Base-by-base conservation (phyloP, 1,140 invertebrate genomes). In the Dendroctonus ponderosae region DNA sequence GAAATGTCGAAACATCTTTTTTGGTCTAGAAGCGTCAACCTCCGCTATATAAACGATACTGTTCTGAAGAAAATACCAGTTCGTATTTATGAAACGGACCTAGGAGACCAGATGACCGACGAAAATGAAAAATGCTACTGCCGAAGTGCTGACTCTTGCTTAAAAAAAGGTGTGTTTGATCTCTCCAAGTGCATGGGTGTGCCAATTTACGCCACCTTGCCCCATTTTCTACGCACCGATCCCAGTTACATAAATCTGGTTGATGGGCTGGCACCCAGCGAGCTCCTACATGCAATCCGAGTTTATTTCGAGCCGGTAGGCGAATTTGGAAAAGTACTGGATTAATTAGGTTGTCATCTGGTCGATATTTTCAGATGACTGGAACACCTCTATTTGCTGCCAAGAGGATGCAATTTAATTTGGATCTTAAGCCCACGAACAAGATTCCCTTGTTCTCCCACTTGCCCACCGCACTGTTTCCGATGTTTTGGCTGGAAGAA, bases 401-500 rank as follows among this genome's bases (percentile, higher is more conserved):
- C 48, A 89, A 89, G 73, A 80, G 89, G 14, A 70, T 91, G 4
- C 89, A 91, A 72, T 89, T 91, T 54, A 91, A 85, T 71, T 80
- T 91, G 48, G 81, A 83, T 2, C 72, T 91, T 37, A 73, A 84
- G 12, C 83, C 85, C 12, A 79, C 87, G 5, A 80, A 85, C 0
- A 89, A 89, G 74, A 78, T 91, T 7, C 84, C 84, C 37, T 69
- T 87, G 0, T 85, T 88, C 79, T 86, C 85, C 58, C 82, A 85
- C 14, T 77, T 91, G 7, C 84, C 85, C 0, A 74, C 77, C 46
- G 81, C 84, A 1, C 73, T 91, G 1, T 72, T 87, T 39, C 90
- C 90, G 0, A 6, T 92, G 0, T 86, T 91, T 59, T 92, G 90
- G 90, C 76, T 91, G 2, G 89, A 92, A 76, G 90, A 92, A 78